Percentiles rank a stretch among this genome's conserved stretches.
Evolutionary conservation across 2,888 invertebrate genomes (phyloP).

Genomic region (Cataglyphis altisquamis): DNA sequence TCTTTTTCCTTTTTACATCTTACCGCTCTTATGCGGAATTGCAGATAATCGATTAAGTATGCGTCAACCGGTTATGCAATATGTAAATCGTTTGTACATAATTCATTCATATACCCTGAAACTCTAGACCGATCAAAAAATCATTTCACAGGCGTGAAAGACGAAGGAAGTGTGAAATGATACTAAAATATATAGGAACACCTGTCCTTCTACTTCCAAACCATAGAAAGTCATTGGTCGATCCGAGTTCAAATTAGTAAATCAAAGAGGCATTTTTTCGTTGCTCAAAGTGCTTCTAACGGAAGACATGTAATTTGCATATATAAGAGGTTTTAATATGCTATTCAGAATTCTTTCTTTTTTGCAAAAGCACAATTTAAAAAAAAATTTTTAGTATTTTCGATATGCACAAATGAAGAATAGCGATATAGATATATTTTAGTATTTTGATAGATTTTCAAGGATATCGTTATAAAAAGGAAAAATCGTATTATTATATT

Average conservation of each 20-base stretch:
- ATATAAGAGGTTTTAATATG: neutral
- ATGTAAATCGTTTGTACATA: conserved; percentile 41
- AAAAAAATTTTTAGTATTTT: neutral
- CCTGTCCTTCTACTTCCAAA: conserved; percentile 34
- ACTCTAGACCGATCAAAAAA: conserved; percentile 22
- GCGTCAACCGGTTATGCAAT: conserved; percentile 24
- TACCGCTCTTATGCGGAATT: conserved; percentile 1
- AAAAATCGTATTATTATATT: conserved; percentile 6
- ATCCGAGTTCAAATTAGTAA: conserved; percentile 22
- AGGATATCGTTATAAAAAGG: neutral
- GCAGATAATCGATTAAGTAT: conserved; percentile 8
- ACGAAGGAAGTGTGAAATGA: conserved; percentile 14
- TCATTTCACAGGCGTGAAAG: conserved; percentile 33
- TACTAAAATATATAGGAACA: conserved; percentile 13
- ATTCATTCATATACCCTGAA: conserved; percentile 9
- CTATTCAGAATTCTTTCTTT: neutral
- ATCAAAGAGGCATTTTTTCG: conserved; percentile 21
- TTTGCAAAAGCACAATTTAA: neutral
- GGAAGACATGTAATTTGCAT: neutral
- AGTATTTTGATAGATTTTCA: neutral
- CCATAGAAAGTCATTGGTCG: conserved; percentile 19
- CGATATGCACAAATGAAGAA: neutral
- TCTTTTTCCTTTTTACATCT: conserved; percentile 17
- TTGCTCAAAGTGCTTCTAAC: conserved; percentile 8
- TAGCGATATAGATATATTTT: neutral